Conservation (phyloP, 2,888 invertebrate genomes). For the Perizoma flavofasciatum region DNA sequence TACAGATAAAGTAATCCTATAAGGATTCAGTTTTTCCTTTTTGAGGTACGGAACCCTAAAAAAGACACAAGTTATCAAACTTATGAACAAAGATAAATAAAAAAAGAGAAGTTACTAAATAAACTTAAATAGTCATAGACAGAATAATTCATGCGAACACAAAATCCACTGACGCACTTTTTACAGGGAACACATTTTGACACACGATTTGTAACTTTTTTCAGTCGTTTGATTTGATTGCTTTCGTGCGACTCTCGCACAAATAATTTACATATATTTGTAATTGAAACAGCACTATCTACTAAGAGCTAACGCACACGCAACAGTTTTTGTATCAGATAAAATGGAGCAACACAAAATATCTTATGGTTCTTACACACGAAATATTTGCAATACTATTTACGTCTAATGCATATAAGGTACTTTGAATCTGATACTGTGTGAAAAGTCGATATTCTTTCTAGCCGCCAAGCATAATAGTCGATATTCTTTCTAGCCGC, state of each 20-base stretch:
- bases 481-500: no score
- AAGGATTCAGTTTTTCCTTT: no score
- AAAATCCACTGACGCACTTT: constrained; percentile 3
- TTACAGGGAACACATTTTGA: constrained; percentile 45
- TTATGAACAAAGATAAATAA: no score
- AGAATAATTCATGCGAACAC: constrained; percentile 10
- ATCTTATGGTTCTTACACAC: constrained; percentile 5
- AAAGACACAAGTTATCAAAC: no score
- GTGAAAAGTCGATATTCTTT: no score
- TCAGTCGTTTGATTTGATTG: constrained; percentile 65
- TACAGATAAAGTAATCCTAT: no score
- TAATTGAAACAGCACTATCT: constrained; percentile 16
- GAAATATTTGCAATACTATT: background rate
- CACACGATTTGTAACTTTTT: constrained; percentile 60
- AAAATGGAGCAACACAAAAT: constrained; percentile 12
- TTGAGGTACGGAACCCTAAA: no score
- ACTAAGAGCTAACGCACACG: constrained; percentile 30
- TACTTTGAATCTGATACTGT: no score
- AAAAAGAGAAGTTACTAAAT: background rate
- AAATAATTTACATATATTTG: constrained; percentile 56
- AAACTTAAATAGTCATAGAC: constrained; percentile 18
- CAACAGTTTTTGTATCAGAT: constrained; percentile 22
- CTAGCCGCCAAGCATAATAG: no score
- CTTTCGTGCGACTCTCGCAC: constrained; percentile 57
- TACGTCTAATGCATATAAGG: no score